Conservation (phyloP, 2,113 vertebrate genomes). For the human (Homo sapiens) region DNA sequence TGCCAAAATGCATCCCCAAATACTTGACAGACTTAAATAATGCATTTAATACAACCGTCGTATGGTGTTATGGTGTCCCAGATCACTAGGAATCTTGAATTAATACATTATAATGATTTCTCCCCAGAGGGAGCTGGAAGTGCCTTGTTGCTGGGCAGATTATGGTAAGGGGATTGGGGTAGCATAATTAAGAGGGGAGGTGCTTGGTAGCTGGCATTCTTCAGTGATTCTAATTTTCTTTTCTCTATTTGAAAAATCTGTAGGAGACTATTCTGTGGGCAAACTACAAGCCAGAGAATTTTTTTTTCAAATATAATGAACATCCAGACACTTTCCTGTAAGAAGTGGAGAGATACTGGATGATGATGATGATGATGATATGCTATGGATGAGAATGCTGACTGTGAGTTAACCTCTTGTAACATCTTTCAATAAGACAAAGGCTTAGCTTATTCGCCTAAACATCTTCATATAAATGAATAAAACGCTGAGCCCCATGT, state of each 20-base stretch:
- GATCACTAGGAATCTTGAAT: constrained; percentile 75
- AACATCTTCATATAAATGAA: not conserved
- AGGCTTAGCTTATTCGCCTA: not conserved
- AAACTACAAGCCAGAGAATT: not conserved
- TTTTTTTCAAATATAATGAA: not conserved
- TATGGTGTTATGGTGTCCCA: constrained; percentile 49
- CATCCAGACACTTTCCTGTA: not conserved
- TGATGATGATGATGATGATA: not conserved
- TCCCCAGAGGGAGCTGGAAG: constrained; percentile 58
- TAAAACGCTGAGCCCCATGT: not conserved
- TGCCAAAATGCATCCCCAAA: constrained; percentile 66
- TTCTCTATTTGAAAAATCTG: constrained; percentile 32
- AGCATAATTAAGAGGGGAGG: constrained; percentile 65
- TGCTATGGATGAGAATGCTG: not conserved
- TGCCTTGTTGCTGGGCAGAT: constrained; percentile 72
- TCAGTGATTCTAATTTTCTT: constrained; percentile 45
- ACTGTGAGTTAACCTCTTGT: not conserved
- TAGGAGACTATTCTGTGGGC: not conserved
- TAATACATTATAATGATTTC: constrained; percentile 69
- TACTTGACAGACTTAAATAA: constrained; percentile 73
- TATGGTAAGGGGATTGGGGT: constrained; percentile 57
- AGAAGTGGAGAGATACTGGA: not conserved
- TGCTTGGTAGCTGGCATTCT: constrained; percentile 42
- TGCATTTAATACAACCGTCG: constrained; percentile 63
- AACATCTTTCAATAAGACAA: not conserved